A percentile compares a stretch with the other conserved stretches of the same genome.
phyloP scores from a whole-genome alignment of 2,113 vertebrate species.

The Mixornis gularis region DNA sequence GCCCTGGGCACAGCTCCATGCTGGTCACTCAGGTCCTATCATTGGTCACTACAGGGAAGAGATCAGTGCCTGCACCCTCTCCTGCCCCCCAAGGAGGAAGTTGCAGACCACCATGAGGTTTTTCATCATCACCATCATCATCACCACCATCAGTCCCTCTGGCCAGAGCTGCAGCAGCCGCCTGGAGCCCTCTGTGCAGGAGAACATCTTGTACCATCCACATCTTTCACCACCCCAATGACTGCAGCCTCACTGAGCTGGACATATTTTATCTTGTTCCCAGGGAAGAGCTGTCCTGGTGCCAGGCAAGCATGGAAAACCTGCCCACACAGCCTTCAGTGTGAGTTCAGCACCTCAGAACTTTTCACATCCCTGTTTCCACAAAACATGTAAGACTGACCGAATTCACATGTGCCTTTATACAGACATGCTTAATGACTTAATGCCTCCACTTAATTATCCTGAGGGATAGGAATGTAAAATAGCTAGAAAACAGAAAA shows the following conservation, averaged over 20 bases:
- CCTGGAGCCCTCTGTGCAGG: fast-evolving
- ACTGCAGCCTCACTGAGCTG: not conserved
- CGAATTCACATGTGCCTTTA: not conserved
- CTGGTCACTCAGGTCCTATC: not conserved
- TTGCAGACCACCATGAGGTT: not conserved
- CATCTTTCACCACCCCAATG: not conserved
- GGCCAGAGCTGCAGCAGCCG: not conserved
- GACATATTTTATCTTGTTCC: not conserved
- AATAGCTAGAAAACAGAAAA: not conserved
- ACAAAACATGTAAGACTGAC: not conserved
- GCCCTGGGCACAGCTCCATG: not conserved
- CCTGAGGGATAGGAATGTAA: not conserved
- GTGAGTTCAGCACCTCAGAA: not conserved
- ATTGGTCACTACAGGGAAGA: not conserved
- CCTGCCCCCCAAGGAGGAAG: not conserved
- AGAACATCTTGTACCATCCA: not conserved
- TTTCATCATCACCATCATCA: not conserved
- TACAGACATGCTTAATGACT: not conserved
- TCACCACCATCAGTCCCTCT: fast-evolving
- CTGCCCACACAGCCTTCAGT: not conserved
- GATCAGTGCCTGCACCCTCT: not conserved
- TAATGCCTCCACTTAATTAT: no score
- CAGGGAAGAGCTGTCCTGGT: not conserved
- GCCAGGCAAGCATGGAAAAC: not conserved
- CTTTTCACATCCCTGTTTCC: not conserved